A percentile compares a stretch with the other conserved stretches of the same genome.
These are phyloP conservation scores for Phocoena sinus DNA, from an alignment of 2,113 vertebrate genomes.

Conservation along the genomic window DNA sequence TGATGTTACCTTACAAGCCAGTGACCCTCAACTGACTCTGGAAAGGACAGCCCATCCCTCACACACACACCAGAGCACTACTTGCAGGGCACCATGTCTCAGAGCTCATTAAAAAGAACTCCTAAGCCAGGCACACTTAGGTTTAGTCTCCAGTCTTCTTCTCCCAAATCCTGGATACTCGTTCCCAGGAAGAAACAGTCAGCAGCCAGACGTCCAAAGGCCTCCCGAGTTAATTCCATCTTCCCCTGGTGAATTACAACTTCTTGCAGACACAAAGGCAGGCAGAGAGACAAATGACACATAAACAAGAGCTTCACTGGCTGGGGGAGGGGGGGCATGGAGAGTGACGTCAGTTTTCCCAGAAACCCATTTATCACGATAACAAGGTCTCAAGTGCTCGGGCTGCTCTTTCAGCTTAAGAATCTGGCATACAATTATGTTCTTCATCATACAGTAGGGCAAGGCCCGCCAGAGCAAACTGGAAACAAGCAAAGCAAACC, in stretches of 20 bases:
- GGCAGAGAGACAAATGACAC: constrained; percentile 62
- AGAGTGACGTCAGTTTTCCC: constrained; percentile 66
- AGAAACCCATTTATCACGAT: constrained; percentile 65
- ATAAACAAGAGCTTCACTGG: constrained; percentile 60
- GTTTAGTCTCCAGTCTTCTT: constrained; percentile 1
- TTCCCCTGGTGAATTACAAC: constrained; percentile 54
- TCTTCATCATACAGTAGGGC: neutral
- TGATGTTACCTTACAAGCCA: neutral
- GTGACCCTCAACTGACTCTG: neutral
- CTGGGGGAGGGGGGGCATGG: neutral
- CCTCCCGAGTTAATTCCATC: constrained; percentile 56
- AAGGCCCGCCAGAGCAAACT: constrained; percentile 20
- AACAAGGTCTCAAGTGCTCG: constrained; percentile 65
- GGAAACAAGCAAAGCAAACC: constrained; percentile 20
- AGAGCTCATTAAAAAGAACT: constrained; percentile 37
- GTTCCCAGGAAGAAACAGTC: constrained; percentile 36
- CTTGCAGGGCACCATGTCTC: neutral
- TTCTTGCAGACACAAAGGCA: constrained; percentile 54
- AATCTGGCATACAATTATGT: constrained; percentile 29
- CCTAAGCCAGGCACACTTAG: neutral
- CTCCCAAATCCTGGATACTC: neutral
- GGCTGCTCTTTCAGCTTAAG: constrained; percentile 40
- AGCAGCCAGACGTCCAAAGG: constrained; percentile 26
- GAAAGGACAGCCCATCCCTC: neutral
- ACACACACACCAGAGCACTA: neutral